Evolutionary conservation across 1,140 invertebrate genomes (phyloP), one percentile per base, ranked within the genome.

Genomic region (Cepaea nemoralis): DNA sequence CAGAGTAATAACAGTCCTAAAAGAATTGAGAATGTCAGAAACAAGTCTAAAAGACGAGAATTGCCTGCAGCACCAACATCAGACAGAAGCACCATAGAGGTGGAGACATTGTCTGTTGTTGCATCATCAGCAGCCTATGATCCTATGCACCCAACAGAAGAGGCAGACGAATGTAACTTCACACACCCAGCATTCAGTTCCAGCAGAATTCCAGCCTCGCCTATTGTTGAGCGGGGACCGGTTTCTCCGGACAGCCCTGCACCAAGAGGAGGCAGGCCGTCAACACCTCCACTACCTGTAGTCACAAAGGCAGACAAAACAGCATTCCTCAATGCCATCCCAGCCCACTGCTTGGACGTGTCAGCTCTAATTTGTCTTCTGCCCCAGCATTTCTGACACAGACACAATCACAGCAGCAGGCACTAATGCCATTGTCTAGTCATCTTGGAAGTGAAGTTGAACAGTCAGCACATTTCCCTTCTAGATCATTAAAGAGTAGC

Each of bases 61-160:
- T 35, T 37, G 22, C 66, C 69, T 70, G 66, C 77, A n/a, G 69
- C 66, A 16, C 66, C 77, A 22, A 70, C 66, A 45, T 12, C 66
- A 45, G 77, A 80, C 70, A 42, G 70, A 33, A 39, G 33, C n/a
- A n/a, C n/a, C n/a, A n/a, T n/a, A n/a, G n/a, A n/a, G n/a, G n/a
- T n/a, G n/a, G n/a, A n/a, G n/a, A n/a, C n/a, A n/a, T n/a, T n/a
- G n/a, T n/a, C n/a, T n/a, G n/a, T n/a, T n/a, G n/a, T n/a, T n/a
- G n/a, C n/a, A n/a, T n/a, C n/a, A n/a, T n/a, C n/a, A n/a, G n/a
- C n/a, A n/a, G n/a, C n/a, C n/a, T n/a, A n/a, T n/a, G n/a, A n/a
- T n/a, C 77, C 77, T 12, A 66, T 66, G 45, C 77, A 80, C 27
- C 77, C 77, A 39, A 80, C 77, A 80, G 77, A 80, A 48, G 77